Evolutionary conservation across 2,113 vertebrate genomes (phyloP).

Genomic region (Dromas ardeola): DNA sequence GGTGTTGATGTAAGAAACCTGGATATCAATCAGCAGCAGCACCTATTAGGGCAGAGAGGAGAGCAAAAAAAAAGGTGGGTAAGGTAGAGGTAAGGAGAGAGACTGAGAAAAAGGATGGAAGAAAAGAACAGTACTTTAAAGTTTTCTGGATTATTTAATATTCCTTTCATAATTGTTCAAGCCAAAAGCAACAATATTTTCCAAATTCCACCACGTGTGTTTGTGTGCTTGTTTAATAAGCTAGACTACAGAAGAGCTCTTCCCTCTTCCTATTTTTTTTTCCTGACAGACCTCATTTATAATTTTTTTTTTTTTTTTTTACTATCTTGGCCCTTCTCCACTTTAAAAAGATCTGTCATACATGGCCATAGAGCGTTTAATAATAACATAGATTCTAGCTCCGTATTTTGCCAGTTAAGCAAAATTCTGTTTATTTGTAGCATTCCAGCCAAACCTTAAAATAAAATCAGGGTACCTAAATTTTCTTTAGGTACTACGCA

Average conservation of each 20-base stretch:
- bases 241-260: not conserved
- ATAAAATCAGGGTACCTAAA: not conserved
- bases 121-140: not conserved
- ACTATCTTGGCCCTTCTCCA: not conserved
- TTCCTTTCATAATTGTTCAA: not conserved
- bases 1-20: conserved; percentile 94
- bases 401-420: not conserved
- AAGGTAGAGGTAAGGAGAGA: not conserved
- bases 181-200: not conserved
- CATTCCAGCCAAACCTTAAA: not conserved
- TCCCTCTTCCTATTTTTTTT: not conserved
- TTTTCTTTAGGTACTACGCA: not conserved
- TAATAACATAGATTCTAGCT: not conserved
- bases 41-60: conserved; percentile 71
- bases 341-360: not conserved
- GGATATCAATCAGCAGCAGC: conserved; percentile 88
- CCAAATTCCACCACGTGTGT: not conserved
- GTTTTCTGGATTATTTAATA: not conserved
- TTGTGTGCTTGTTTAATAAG: not conserved
- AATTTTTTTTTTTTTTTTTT: not conserved
- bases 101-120: not conserved
- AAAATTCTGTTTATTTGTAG: not conserved
- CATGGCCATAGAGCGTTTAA: not conserved
- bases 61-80: not conserved
- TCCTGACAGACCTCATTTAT: not conserved